Conservation (phyloP, 2,113 vertebrate genomes). For the Solea senegalensis region DNA sequence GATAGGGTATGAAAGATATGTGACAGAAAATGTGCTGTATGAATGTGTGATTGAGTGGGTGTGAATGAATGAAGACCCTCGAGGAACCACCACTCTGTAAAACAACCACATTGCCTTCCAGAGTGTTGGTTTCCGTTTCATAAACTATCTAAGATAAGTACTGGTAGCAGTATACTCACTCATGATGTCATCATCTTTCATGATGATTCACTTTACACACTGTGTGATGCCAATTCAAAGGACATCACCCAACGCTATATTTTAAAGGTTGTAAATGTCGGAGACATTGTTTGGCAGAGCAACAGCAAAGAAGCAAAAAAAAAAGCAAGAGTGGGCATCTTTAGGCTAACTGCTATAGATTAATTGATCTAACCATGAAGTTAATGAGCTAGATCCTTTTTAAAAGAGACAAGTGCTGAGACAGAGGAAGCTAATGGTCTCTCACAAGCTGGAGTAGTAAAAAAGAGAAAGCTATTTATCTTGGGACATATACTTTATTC, state of each 20-base stretch:
- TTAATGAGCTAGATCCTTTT: slow-evolving; percentile 78
- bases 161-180: too few relatives aligned
- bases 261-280: slow-evolving; percentile 31
- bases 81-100: too few relatives aligned
- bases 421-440: slow-evolving; percentile 74
- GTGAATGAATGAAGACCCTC: too few relatives aligned
- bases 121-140: too few relatives aligned
- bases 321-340: slow-evolving; percentile 67
- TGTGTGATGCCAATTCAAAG: background rate
- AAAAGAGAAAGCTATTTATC: slow-evolving; percentile 56
- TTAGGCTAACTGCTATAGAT: slow-evolving; percentile 79
- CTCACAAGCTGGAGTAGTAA: slow-evolving; percentile 43
- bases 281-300: slow-evolving; percentile 29
- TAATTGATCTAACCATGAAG: slow-evolving; percentile 79
- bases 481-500: slow-evolving; percentile 61
- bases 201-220: background rate
- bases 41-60: too few relatives aligned
- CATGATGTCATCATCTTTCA: background rate
- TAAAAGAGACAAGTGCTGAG: slow-evolving; percentile 75
- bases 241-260: too few relatives aligned
- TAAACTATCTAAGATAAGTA: too few relatives aligned
- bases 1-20: too few relatives aligned
- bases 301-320: slow-evolving; percentile 51
- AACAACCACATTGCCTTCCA: too few relatives aligned
- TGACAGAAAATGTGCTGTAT: too few relatives aligned